These are phyloP conservation scores for Holothuria glaberrima DNA, from an alignment of 35 echinoderm and acorn worm genomes.

Conservation along the genomic window DNA sequence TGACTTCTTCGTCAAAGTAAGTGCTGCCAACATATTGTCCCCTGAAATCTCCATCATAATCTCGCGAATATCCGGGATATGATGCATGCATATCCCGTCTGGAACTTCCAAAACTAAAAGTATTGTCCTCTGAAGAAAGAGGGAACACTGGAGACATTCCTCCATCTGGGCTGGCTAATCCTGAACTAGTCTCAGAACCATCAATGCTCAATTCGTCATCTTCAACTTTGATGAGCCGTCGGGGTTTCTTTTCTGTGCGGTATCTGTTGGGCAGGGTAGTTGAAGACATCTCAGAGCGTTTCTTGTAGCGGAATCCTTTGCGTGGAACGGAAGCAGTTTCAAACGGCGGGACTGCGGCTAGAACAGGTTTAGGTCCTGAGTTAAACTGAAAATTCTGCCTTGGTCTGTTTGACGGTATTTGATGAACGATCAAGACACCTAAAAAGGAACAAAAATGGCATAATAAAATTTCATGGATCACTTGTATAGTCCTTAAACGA, in stretches of 20 bases:
- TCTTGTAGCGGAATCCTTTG: slow-evolving; percentile 27
- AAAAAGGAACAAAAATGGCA: not conserved
- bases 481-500: too few species aligned
- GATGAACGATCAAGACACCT: slow-evolving; percentile 40
- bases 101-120: not conserved
- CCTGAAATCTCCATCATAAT: too few species aligned
- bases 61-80: too few species aligned
- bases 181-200: slow-evolving; percentile 26
- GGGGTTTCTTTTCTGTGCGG: slow-evolving; percentile 37
- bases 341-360: not conserved
- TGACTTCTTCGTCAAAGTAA: not conserved
- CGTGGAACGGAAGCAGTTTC: not conserved
- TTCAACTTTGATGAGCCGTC: slow-evolving; percentile 34
- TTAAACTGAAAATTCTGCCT: not conserved
- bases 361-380: not conserved
- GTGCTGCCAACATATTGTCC: too few species aligned
- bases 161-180: slow-evolving; percentile 19
- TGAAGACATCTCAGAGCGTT: not conserved
- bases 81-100: too few species aligned
- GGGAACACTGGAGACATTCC: slow-evolving; percentile 17
- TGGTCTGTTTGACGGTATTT: slow-evolving; percentile 27
- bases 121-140: not conserved
- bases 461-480: too few species aligned
- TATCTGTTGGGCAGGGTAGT: slow-evolving; percentile 27
- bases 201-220: slow-evolving; percentile 16